Conservation (phyloP, 2,797 vertebrate species). For the Oreochromis mossambicus region DNA sequence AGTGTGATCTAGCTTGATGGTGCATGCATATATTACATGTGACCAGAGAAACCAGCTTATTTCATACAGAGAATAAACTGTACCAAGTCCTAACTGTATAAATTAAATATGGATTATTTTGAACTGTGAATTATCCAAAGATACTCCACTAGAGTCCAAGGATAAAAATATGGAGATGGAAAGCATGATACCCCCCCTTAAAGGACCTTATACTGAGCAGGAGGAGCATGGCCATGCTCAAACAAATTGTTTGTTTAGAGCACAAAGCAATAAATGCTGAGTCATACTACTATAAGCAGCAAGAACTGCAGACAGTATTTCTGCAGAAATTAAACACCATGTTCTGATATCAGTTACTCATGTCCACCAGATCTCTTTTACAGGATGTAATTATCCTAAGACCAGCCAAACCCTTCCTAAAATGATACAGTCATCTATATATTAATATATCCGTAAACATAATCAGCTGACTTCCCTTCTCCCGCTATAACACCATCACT, state of each 20-base stretch:
- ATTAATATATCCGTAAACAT: slow-evolving; percentile 1
- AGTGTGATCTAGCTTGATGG: neutral
- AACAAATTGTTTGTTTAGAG: neutral
- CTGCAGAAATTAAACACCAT: neutral
- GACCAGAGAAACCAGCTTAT: neutral
- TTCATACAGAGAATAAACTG: neutral
- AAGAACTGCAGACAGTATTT: neutral
- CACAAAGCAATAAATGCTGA: neutral
- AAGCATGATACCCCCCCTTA: neutral
- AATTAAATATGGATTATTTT: neutral
- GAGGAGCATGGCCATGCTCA: neutral
- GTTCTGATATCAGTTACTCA: neutral
- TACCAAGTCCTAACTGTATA: neutral
- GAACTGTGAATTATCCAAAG: neutral
- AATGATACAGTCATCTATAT: neutral
- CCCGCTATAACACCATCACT: slow-evolving; percentile 15
- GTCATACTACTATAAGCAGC: neutral
- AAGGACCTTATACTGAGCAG: neutral
- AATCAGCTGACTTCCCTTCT: slow-evolving; percentile 3
- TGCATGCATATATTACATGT: neutral
- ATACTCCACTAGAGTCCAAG: neutral
- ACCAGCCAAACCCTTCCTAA: neutral
- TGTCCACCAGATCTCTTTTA: neutral
- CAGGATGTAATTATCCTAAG: neutral
- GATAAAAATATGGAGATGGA: neutral